phyloP scores from a whole-genome alignment of 2,113 vertebrate genomes.

The Paraplagusia blochii region DNA sequence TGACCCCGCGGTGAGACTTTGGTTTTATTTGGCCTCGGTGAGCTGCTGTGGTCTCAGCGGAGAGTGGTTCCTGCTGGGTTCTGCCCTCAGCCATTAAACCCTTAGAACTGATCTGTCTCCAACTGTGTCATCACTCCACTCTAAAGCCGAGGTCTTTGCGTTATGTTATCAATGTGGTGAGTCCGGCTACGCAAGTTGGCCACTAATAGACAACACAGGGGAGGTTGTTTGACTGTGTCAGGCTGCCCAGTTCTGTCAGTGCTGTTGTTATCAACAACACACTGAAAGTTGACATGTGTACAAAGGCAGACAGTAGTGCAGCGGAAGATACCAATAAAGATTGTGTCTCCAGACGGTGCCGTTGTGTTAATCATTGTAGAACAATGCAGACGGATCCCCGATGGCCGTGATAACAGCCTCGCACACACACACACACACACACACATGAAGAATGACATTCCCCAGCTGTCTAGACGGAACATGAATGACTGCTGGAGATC shows the following conservation, averaged over 20 bases:
- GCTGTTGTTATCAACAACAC: constrained; percentile 42
- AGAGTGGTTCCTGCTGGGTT: constrained; percentile 4
- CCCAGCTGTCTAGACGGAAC: constrained; percentile 60
- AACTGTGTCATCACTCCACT: constrained; percentile 4
- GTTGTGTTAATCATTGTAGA: constrained; percentile 53
- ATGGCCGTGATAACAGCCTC: constrained; percentile 54
- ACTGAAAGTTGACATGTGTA: not conserved
- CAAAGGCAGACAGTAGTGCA: constrained; percentile 7
- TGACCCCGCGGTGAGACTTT: constrained; percentile 29
- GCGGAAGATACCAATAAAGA: constrained; percentile 47
- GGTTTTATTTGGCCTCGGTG: constrained; percentile 27
- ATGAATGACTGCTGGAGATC: constrained; percentile 45
- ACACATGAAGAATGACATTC: constrained; percentile 53
- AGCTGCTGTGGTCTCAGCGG: constrained; percentile 26
- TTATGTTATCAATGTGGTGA: constrained; percentile 11
- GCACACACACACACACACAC: constrained; percentile 23
- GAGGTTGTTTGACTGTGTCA: constrained; percentile 40
- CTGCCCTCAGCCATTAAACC: constrained; percentile 23
- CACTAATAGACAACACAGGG: constrained; percentile 2
- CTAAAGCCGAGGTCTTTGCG: too few relatives aligned
- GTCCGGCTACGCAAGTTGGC: constrained; percentile 47
- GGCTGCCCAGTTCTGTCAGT: constrained; percentile 18
- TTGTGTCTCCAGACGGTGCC: constrained; percentile 36
- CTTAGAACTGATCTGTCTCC: constrained; percentile 22
- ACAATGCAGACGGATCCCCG: constrained; percentile 52